Conservation (phyloP, 2,888 invertebrate species). For the Lepidochrysops patricia region DNA sequence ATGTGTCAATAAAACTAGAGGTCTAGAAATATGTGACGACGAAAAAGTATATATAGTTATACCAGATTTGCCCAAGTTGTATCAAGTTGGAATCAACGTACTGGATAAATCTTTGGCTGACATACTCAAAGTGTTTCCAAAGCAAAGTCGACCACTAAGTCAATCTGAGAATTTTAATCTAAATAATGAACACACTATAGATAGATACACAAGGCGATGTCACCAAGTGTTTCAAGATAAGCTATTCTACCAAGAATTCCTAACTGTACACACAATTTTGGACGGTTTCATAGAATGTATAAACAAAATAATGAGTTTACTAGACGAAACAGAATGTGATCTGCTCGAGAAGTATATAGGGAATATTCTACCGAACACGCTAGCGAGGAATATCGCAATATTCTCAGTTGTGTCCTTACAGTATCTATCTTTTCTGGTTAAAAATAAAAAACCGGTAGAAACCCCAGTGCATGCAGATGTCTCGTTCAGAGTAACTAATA, state of each 20-base stretch:
- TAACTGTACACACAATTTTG: constrained; percentile 50
- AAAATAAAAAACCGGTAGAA: constrained; percentile 64
- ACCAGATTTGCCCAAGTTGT: constrained; percentile 54
- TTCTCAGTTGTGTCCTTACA: constrained; percentile 63
- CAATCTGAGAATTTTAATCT: constrained; percentile 64
- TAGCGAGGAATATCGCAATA: constrained; percentile 53
- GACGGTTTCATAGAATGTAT: constrained; percentile 47
- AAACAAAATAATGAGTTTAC: constrained; percentile 39
- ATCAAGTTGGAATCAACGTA: constrained; percentile 38
- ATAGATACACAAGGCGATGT: constrained; percentile 61
- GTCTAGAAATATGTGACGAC: constrained; percentile 53
- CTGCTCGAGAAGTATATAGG: constrained; percentile 59
- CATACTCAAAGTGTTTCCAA: constrained; percentile 57
- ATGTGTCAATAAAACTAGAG: constrained; percentile 52
- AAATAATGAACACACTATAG: constrained; percentile 58
- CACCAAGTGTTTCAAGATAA: constrained; percentile 70
- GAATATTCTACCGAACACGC: constrained; percentile 42
- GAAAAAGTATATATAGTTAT: constrained; percentile 46
- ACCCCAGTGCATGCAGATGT: constrained; percentile 58
- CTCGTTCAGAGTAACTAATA: constrained; percentile 43
- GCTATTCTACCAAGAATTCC: constrained; percentile 61
- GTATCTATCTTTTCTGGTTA: constrained; percentile 64
- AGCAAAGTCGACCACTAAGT: constrained; percentile 61
- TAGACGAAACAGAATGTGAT: constrained; percentile 60
- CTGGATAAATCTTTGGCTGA: constrained; percentile 57